phyloP scores from a whole-genome alignment of 2,888 invertebrate genomes.

The Brachyptera risi region DNA sequence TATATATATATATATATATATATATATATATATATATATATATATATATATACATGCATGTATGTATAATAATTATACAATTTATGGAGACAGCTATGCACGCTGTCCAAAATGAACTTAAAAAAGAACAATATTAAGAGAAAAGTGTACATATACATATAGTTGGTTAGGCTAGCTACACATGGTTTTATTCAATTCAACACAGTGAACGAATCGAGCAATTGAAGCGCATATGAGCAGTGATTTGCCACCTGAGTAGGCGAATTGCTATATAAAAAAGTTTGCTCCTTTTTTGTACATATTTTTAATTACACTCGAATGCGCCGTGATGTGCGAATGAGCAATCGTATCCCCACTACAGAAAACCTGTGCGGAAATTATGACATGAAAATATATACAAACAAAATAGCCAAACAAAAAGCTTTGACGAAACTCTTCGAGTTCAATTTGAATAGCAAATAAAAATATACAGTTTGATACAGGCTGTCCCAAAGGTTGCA shows the following conservation, averaged over 20 bases:
- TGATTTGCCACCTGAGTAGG: constrained; percentile 9
- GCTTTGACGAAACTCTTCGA: constrained; percentile 7
- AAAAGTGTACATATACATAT: no score
- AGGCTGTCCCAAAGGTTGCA: background rate
- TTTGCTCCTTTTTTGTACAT: background rate
- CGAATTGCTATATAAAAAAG: no score
- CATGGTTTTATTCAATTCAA: no score
- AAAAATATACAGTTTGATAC: background rate
- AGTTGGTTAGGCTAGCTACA: no score
- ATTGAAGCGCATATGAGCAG: constrained; percentile 12
- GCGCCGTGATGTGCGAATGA: background rate
- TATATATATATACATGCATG: no score
- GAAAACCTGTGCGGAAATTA: background rate
- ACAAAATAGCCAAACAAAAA: constrained; percentile 1
- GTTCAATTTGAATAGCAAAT: constrained; percentile 2
- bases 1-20: no score
- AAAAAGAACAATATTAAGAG: no score
- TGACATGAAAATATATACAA: background rate
- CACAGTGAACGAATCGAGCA: background rate
- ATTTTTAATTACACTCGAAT: constrained; percentile 16
- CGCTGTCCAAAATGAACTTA: no score
- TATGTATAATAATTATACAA: no score
- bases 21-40: no score
- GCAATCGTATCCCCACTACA: background rate
- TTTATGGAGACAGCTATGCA: no score